Evolutionary conservation across 2,113 vertebrate genomes (phyloP).

Genomic region (Pyrgilauda ruficollis): DNA sequence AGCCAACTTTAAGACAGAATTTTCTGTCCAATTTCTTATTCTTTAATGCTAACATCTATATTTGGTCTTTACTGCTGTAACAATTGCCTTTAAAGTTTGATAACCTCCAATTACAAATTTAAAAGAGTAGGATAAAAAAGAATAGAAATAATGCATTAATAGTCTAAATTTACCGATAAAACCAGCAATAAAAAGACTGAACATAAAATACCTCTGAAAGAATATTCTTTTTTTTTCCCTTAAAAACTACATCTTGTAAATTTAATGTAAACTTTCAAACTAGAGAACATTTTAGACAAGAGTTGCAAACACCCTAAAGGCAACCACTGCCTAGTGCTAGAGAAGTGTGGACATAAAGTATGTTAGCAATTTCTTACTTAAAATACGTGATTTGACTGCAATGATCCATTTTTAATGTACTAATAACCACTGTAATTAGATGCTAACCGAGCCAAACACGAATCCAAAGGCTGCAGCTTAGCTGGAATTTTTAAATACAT

Average conservation of each 20-base stretch:
- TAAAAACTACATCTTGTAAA: neutral
- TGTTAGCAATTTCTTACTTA: neutral
- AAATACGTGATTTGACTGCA: neutral
- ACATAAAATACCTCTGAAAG: neutral
- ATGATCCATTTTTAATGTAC: neutral
- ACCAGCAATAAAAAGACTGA: neutral
- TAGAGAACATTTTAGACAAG: neutral
- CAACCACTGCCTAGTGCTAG: neutral
- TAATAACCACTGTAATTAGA: neutral
- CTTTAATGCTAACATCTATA: neutral
- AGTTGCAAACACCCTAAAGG: neutral
- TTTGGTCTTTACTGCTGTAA: neutral
- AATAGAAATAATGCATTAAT: neutral
- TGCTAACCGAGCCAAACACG: neutral
- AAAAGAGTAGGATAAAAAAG: neutral
- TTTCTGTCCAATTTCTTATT: neutral
- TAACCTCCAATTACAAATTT: neutral
- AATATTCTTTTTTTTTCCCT: accelerated
- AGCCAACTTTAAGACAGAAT: neutral
- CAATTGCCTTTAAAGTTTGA: neutral
- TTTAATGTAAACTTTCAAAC: neutral
- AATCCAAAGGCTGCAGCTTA: neutral
- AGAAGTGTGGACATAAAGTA: neutral
- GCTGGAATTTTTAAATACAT: neutral
- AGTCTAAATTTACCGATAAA: neutral